Conservation (phyloP, 1,140 invertebrate genomes). For the honey bee (Apis mellifera) region DNA sequence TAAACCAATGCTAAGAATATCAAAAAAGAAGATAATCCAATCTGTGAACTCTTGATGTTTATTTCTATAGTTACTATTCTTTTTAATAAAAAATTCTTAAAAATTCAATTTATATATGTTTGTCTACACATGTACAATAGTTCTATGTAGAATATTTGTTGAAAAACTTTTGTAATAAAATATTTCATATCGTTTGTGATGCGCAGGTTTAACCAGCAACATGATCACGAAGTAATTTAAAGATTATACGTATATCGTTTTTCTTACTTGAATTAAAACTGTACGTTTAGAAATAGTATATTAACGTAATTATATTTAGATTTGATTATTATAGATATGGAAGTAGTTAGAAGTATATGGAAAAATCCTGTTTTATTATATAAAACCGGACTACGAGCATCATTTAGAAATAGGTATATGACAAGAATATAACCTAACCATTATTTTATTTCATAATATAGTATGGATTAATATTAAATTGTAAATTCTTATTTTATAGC, state of each 20-base stretch:
- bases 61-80: background rate
- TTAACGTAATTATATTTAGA: background rate
- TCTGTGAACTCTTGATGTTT: background rate
- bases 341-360: conserved; percentile 72
- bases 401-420: conserved; percentile 71
- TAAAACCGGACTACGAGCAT: conserved; percentile 64
- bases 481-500: background rate
- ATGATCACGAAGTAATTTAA: conserved; percentile 16
- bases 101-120: background rate
- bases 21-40: background rate
- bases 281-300: background rate
- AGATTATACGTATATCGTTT: conserved; percentile 21
- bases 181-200: background rate
- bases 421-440: conserved; percentile 64
- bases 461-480: background rate
- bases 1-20: background rate
- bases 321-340: conserved; percentile 65
- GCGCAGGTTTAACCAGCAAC: conserved; percentile 28
- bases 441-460: conserved; percentile 11
- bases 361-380: conserved; percentile 71
- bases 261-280: conserved; percentile 6
- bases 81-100: background rate
- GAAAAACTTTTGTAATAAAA: background rate
- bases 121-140: background rate
- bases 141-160: background rate